Evolutionary conservation across 2,797 vertebrate species (phyloP), one percentile per base, ranked within the genome.

Genomic region (Selene dorsalis): DNA sequence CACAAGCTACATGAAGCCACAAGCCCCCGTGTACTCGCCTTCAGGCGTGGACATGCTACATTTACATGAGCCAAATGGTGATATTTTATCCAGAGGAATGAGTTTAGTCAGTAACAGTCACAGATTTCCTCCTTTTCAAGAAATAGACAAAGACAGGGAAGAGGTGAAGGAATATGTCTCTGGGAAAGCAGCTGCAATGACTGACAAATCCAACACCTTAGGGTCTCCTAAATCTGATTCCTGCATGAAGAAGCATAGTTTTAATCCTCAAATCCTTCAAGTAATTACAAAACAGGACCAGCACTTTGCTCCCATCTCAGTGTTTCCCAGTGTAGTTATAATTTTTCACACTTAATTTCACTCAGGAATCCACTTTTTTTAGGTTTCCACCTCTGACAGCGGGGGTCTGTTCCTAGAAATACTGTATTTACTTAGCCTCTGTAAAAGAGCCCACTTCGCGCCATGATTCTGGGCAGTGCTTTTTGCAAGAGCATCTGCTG

Each of bases 1-100:
- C 74, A 69, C 62, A 60, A 68, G 75, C 76, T 57, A 50, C 72
- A 57, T 73, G 75, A 86, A 76, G 73, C 88, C 80, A 64, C 83
- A 78, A 62, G 53, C 26, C 60, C 61, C 39, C 61, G 35, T 24
- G 48, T 20, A 48, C 22, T 69, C 17, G 56, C 62, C 74, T 70
- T 69, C 75, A 81, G 68, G 58, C 68, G 70, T 48, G 6, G 50
- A 61, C 60, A 59, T 18, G 84, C 73, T 75, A 55, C 83, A 83
- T 86, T 80, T 79, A 79, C 24, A 85, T 78, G 52, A 86, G 73
- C 45, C 48, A 61, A 56, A 61, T 39, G 66, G 69, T 69, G 57
- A 43, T 41, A 45, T 63, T 70, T 73, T 47, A 75, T 64, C 53
- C 35, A 58, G 43, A 66, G 43, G 52, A 72, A 62, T 18, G 16